Evolutionary conservation across 2,888 invertebrate species (phyloP), one percentile per base, ranked within the genome.

Genomic region (Phoenoteleia sp.): DNA sequence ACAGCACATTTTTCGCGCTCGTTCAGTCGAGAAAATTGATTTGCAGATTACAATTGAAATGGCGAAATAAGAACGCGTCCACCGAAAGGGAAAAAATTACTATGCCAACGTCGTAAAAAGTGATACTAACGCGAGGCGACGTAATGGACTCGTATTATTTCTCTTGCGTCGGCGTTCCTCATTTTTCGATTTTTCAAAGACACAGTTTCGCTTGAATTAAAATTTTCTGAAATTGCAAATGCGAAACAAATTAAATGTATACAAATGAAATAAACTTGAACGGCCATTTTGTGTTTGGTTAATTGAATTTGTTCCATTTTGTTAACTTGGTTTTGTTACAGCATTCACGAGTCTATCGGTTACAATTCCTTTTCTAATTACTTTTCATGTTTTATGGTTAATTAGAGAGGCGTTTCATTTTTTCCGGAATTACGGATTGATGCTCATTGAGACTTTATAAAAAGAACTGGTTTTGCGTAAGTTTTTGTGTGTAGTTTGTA

Each of bases 361-460:
- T n/a, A n/a, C n/a, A 75, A 75, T 62, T 54, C 15, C 71, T 71
- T 47, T 62, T 75, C 42, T 39, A 75, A 75, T 6, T 9, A 15
- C 54, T 64, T 60, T 74, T 42, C 54, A 27, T 64, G 64, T 36
- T 75, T 64, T 64, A 64, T 64, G 75, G 42, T 75, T 75, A 75
- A 75, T 75, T 54, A 75, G 64, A 75, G n/a, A n/a, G n/a, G n/a
- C 13, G 75, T 52, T 75, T 75, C 62, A 75, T 75, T 75, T 62
- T 54, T 75, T 75, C 52, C 75, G 75, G 75, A 75, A 75, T 62
- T 33, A 64, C 62, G 75, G 54, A 75, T 64, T 75, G 27, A 7
- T 75, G 75, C 62, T 49, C 49, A 60, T 60, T 36, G 47, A 60
- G 72, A 72, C 13, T 72, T 42, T 45, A 58, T 58, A 58, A 58